Conservation (phyloP, 2,797 vertebrate genomes). For the Crypturellus tataupa region DNA sequence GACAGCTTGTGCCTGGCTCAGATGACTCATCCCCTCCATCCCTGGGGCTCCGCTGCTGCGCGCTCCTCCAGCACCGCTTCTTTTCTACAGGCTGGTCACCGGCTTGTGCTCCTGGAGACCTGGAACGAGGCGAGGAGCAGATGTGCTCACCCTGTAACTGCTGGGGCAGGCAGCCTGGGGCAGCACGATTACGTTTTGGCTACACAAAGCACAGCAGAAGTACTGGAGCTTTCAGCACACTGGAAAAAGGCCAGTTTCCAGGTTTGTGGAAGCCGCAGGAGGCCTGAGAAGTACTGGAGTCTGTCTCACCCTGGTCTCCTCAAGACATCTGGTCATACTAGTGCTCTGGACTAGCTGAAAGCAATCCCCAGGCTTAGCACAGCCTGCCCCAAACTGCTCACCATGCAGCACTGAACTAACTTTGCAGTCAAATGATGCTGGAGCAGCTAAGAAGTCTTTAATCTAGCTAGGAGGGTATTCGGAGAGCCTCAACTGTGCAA, state of each 20-base stretch:
- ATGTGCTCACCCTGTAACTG: not conserved
- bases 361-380: not conserved
- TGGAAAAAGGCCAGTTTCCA: not conserved
- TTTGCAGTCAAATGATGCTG: not conserved
- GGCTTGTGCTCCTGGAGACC: not conserved
- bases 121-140: not conserved
- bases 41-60: not conserved
- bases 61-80: not conserved
- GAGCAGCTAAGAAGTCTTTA: not conserved
- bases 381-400: not conserved
- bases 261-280: not conserved
- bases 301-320: not conserved
- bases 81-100: not conserved
- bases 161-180: not conserved
- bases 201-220: not conserved
- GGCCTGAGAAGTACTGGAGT: rapidly evolving
- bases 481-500: not conserved
- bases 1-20: slow-evolving; percentile 22
- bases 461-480: not conserved
- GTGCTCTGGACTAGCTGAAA: not conserved
- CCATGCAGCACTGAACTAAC: not conserved
- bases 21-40: slow-evolving; percentile 15
- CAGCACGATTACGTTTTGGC: not conserved
- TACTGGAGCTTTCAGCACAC: not conserved
- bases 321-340: not conserved